Evolutionary conservation across 2,797 vertebrate genomes (phyloP), one percentile per base, ranked within the genome.

Genomic region (Urosaurus nigricauda): DNA sequence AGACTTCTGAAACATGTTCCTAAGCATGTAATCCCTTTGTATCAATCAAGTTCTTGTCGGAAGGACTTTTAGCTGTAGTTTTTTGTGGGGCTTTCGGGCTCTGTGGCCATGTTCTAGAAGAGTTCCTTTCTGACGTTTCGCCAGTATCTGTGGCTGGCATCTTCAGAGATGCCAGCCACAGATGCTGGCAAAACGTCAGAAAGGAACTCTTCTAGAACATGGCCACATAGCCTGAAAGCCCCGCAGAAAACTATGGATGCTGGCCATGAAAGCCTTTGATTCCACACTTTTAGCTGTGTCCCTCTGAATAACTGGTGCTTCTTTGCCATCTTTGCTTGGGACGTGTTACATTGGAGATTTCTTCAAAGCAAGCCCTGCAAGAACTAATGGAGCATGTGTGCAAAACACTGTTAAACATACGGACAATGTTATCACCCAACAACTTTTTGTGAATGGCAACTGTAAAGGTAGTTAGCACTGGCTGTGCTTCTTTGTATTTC

Each of bases 1-100:
- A 71, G 26, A 56, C 70, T 43, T 60, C 35, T 60, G n/a, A 56
- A 17, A 5, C 43, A 53, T 11, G 35, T 47, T 74, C 70, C 58
- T 56, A 60, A 81, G 4, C 37, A 68, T 68, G 17, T 65, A 79
- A 79, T 0, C 0, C 56, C 86, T 89, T 92, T 94, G 91, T 79
- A 90, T 88, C 89, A 63, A 70, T 94, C 78, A 58, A 47, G 5
- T 86, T 94, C 92, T 89, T 92, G 13, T 82, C 68, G 85, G 71
- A 37, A 37, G 94, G 84, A 71, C 86, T 92, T 92, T 65, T 87
- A 21, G 11, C 51, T 63, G 79, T 63, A n/a, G n/a, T n/a, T n/a
- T n/a, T n/a, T n/a, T n/a, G n/a, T n/a, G n/a, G n/a, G n/a, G n/a
- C n/a, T n/a, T n/a, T n/a, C n/a, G n/a, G n/a, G n/a, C n/a, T n/a